Base-by-base conservation (phyloP, 2,888 invertebrate species). In the Leucoptera coffeella region DNA sequence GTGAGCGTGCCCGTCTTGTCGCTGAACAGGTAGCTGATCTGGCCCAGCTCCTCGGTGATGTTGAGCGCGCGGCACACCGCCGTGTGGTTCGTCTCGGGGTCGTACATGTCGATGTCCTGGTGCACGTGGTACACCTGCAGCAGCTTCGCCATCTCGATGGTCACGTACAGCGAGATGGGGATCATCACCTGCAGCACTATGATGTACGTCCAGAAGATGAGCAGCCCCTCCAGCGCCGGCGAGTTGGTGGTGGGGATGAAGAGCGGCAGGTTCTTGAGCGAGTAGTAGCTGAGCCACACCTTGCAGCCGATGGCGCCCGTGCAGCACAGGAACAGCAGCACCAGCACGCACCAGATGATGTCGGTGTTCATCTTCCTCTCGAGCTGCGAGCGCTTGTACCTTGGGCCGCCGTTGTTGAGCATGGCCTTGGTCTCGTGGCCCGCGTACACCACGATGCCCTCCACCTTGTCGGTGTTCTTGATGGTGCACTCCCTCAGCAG, bases 1-100 rank as follows among this genome's bases (percentile, higher is more conserved):
- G 97, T 97, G 29, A 97, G 65, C 2, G 97, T 97, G 4, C 97
- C 97, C 2, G 97, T 97, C 65, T 97, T 97, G 55, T 97, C 97
- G 7, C 91, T 92, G 62, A 97, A 96, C 35, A 97, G 78, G 47
- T 96, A 95, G 35, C 51, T 53, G 37, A 82, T 79, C 69, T 97
- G 96, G 2, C 97, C 97, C 39, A 97, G 75, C 60, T 97, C 96
- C 57, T 97, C 96, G 0, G 95, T 93, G 35, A 97, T 95, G 54
- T 97, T 96, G 47, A 94, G 76, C 22, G 95, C 94, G 21, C 94
- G 81, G 52, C 95, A 97, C 58, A 93, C 62, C 2, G 55, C 54
- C 14, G 65, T 73, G 41, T 84, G 88, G 51, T 92, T 85, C 17
- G 85, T 85, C 30, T 80, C 75, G 12, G 81, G 75, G 54, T 96